These are phyloP conservation scores for Ammospiza nelsoni DNA, from an alignment of 2,113 vertebrate genomes.

Conservation along the genomic window DNA sequence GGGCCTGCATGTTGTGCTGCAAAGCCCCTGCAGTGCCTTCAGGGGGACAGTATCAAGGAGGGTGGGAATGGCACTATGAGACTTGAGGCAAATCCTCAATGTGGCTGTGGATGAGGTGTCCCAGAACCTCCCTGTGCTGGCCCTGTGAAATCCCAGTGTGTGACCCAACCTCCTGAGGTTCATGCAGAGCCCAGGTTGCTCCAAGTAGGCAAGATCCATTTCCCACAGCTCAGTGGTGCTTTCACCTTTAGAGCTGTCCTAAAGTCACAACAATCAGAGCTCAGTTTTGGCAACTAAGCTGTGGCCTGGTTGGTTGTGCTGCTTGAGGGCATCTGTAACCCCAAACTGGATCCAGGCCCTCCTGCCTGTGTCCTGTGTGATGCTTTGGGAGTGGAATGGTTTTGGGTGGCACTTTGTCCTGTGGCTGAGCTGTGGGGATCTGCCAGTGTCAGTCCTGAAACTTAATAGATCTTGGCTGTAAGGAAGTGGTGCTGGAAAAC, in stretches of 20 bases:
- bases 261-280: not conserved
- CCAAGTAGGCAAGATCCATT: not conserved
- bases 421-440: not conserved
- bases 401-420: not conserved
- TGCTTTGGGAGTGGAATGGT: too few species aligned
- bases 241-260: not conserved
- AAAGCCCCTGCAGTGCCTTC: not conserved
- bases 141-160: not conserved
- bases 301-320: not conserved
- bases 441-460: not conserved
- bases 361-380: rapidly evolving
- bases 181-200: not conserved
- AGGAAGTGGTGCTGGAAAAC: not conserved
- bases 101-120: not conserved
- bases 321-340: not conserved
- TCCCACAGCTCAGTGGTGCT: not conserved
- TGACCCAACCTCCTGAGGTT: not conserved
- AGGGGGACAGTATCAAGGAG: too few species aligned
- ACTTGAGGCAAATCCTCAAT: not conserved
- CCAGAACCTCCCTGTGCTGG: not conserved
- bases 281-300: not conserved
- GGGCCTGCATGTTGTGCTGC: not conserved
- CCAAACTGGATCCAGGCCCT: not conserved
- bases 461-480: not conserved
- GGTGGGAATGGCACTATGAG: not conserved